phyloP scores from a whole-genome alignment of 2,797 vertebrate species.

The Karalla daura region DNA sequence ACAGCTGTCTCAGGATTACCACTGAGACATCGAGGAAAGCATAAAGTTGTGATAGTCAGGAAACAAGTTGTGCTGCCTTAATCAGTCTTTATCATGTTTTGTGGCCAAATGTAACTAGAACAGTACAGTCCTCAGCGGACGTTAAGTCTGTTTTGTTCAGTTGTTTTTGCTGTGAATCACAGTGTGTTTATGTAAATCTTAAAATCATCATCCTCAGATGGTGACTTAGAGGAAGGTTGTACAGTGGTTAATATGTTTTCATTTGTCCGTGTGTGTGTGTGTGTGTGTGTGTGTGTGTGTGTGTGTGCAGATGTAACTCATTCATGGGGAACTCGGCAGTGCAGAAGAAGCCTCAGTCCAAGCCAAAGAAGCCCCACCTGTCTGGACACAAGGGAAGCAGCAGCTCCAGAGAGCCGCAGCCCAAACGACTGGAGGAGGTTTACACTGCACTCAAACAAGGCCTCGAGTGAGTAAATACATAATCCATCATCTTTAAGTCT shows the following conservation, averaged over 20 bases:
- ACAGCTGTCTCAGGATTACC: neutral
- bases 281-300: slow-evolving; percentile 8
- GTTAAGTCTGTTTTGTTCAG: neutral
- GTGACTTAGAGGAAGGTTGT: neutral
- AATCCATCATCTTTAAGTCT: neutral
- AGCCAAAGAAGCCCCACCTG: slow-evolving; percentile 94
- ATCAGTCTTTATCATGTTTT: neutral
- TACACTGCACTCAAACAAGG: slow-evolving; percentile 92
- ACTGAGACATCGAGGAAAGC: neutral
- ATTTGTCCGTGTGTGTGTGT: neutral
- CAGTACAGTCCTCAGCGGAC: neutral
- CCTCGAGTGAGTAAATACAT: slow-evolving; percentile 88
- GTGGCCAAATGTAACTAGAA: neutral
- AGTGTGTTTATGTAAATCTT: neutral
- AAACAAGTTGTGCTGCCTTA: neutral
- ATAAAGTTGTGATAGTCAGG: neutral
- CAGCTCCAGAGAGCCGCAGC: slow-evolving; percentile 92
- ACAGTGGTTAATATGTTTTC: neutral
- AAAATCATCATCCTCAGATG: neutral
- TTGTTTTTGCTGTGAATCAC: neutral
- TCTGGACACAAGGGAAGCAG: slow-evolving; percentile 91
- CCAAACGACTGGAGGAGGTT: slow-evolving; percentile 93
- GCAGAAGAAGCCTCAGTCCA: slow-evolving; percentile 95
- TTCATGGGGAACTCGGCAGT: slow-evolving; percentile 95
- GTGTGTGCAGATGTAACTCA: slow-evolving; percentile 91